phyloP scores from a whole-genome alignment of 2,113 vertebrate species.

The Baryphthengus martii region DNA sequence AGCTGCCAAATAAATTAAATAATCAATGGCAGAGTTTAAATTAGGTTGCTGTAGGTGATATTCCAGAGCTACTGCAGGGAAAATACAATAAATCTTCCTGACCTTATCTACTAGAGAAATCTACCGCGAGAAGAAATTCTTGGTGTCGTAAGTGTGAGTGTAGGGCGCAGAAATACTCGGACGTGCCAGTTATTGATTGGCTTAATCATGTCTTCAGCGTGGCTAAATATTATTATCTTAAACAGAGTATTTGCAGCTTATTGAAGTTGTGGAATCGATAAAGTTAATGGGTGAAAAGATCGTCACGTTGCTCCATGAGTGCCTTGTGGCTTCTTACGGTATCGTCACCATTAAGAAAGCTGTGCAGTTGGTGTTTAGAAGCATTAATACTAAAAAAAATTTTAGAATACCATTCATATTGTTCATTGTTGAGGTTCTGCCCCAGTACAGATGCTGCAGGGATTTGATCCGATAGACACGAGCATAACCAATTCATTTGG shows the following conservation, averaged over 20 bases:
- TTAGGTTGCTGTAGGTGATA: not conserved
- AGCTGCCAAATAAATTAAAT: slow-evolving; percentile 15
- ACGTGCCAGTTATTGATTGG: not conserved
- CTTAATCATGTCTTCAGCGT: not conserved
- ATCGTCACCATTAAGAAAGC: not conserved
- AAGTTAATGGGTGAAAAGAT: not conserved
- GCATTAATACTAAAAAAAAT: not conserved
- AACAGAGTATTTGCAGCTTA: not conserved
- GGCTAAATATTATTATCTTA: not conserved
- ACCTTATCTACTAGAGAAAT: not conserved
- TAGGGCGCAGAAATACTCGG: not conserved
- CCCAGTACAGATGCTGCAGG: not conserved
- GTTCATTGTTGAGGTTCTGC: not conserved
- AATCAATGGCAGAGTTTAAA: not conserved
- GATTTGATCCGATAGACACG: not conserved
- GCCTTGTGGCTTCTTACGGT: not conserved
- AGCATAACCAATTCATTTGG: not conserved
- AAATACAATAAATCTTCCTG: not conserved
- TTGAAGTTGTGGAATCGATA: not conserved
- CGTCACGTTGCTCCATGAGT: not conserved
- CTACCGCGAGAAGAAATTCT: not conserved
- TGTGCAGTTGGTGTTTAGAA: not conserved
- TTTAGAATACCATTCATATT: not conserved
- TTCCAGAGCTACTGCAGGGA: not conserved
- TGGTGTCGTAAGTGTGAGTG: not conserved